Base-by-base conservation (phyloP, 2,888 invertebrate species). In the Eupithecia inturbata region DNA sequence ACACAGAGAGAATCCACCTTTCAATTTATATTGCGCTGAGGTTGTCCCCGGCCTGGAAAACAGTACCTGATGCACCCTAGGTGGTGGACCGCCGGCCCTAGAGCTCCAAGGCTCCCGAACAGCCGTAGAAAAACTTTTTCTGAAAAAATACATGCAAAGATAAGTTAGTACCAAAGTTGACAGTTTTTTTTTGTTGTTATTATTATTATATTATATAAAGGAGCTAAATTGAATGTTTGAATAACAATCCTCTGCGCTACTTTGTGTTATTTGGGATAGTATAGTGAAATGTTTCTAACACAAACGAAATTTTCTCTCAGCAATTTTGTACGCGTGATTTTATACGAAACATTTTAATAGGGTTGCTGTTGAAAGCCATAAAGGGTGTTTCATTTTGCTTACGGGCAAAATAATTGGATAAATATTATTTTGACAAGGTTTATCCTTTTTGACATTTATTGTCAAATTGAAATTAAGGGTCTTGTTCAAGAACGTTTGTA, bases 261-360 rank as follows among this genome's bases (percentile, higher is more conserved):
- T n/a, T 53, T 26, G 57, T 26, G 26, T 31, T 39, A 41, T 66
- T 66, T 79, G 75, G 68, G 76, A 53, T 67, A 22, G 63, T 33
- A 72, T 79, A 80, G 79, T 74, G 77, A 77, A 78, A 77, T 83
- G 80, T 81, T 82, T 80, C 33, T 66, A 72, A 78, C 70, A 76
- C 70, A 76, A 78, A 77, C 75, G 73, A 75, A 69, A 68, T 79
- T 81, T 77, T 72, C 73, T 79, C 57, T 70, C 67, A 77, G 49
- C 74, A 68, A 78, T 79, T 81, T 80, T 77, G 63, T 71, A 70
- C 64, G 33, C 72, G 78, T 78, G 78, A 76, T 77, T 76, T 77
- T 63, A 62, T 45, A 36, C 60, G 71, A 74, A 82, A 77, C 79
- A 80, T 81, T 77, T 78, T 69, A 78, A 78, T 76, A 69, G 53